Evolutionary conservation across 2,888 invertebrate genomes (phyloP), one percentile per base, ranked within the genome.

Genomic region (Acleris sparsana): DNA sequence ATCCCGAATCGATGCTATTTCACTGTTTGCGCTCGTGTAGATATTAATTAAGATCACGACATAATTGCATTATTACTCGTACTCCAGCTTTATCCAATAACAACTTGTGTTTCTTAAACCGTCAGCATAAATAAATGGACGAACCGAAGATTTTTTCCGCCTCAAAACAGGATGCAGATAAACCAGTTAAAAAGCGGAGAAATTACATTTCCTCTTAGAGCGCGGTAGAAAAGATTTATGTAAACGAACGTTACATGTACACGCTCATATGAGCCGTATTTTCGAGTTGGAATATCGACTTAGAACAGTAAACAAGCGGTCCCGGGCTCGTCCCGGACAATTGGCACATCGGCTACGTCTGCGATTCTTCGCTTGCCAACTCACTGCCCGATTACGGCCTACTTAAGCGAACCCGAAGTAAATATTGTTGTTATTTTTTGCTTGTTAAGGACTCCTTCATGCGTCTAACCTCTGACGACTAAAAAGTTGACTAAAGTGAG

Each of bases 291-390:
- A 53, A 55, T 55, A 46, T 55, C 55, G 53, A 20, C 29, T 18
- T 48, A 9, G 18, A 62, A 48, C 48, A 55, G 55, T 49, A 55
- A 62, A 55, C 62, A 62, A 62, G 55, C 49, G 48, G 18, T 39
- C 48, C 61, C 53, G 16, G 53, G 48, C 62, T 22, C 62, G 13
- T 7, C 33, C 39, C 33, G 39, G 62, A 53, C 55, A 55, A 48
- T 48, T 46, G 62, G 44, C 46, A 44, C 57, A 57, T 57, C 25
- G 57, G 25, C 46, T n/a, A 48, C 48, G 55, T 53, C 53, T n/a
- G 39, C 39, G 48, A 55, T 57, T 46, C 53, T 29, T 46, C 17
- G 44, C 29, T 61, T 29, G 52, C 61, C 53, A 52, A 53, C 33
- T 61, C 53, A 9, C 61, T 53, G 29, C 53, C 55, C 53, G 55